phyloP scores from a whole-genome alignment of 2,888 invertebrate species.

The Drosophila bunnanda region DNA sequence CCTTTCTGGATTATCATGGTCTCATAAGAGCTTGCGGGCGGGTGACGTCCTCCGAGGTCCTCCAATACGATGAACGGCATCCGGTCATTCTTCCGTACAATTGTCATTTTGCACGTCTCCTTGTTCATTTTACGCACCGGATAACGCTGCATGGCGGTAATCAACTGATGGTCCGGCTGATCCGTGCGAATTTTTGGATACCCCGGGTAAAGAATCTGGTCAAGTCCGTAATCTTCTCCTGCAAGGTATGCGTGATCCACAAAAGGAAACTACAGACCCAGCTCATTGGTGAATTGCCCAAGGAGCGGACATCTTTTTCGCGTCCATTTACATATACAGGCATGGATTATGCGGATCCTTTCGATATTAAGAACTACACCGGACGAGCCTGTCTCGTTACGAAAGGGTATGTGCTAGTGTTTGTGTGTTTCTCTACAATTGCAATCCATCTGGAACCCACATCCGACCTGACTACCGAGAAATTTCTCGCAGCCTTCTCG shows the following conservation, averaged over 20 bases:
- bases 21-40: no score
- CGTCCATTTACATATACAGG: not conserved
- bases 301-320: no score
- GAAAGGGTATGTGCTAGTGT: no score
- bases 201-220: not conserved
- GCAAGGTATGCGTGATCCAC: not conserved
- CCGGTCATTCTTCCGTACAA: not conserved
- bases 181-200: not conserved
- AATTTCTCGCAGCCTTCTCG: no score
- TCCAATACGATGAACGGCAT: not conserved
- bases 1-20: no score
- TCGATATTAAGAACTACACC: not conserved
- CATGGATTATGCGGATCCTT: no score
- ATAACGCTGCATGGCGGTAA: no score
- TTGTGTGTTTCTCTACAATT: not conserved
- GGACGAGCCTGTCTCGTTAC: not conserved
- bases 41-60: not conserved
- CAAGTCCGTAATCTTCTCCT: not conserved
- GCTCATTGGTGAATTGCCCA: not conserved
- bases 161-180: not conserved
- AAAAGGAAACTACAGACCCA: not conserved
- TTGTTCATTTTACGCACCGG: not conserved
- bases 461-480: no score
- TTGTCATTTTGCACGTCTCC: no score
- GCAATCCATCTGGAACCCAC: no score